Percentiles rank a stretch among this genome's conserved stretches.
Evolutionary conservation across 2,113 vertebrate species (phyloP).

Genomic region (Rattus norvegicus): DNA sequence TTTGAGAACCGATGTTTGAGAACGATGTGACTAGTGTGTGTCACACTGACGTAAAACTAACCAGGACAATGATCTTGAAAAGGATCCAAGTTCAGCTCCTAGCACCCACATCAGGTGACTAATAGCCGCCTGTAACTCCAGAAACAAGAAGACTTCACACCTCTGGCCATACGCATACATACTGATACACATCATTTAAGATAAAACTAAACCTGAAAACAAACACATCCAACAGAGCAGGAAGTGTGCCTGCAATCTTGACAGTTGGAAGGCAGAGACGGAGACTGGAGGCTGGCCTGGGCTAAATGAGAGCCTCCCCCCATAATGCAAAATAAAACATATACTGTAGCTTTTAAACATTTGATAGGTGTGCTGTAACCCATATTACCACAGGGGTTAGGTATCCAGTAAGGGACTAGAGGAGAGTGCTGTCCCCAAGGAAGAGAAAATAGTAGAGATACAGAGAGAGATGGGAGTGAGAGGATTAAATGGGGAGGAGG

Average conservation of each 20-base stretch:
- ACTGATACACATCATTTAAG: neutral
- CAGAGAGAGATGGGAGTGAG: neutral
- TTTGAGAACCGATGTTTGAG: too few species aligned
- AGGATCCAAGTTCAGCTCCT: neutral
- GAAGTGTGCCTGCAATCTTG: neutral
- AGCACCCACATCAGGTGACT: neutral
- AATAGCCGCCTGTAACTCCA: neutral
- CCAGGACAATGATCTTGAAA: neutral
- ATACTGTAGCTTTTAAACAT: neutral
- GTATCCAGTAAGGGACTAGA: neutral
- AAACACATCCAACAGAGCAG: neutral
- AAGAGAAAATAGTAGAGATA: neutral
- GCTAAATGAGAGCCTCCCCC: neutral
- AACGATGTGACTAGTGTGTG: neutral
- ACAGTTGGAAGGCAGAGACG: neutral
- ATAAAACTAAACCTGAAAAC: neutral
- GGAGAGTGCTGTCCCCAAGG: neutral
- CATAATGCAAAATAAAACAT: neutral
- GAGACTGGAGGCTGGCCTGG: neutral
- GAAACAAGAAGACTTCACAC: neutral
- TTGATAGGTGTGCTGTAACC: neutral
- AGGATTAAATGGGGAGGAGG: neutral
- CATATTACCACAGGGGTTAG: neutral
- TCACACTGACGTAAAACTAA: neutral
- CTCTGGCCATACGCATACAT: neutral